Evolutionary conservation across 2,888 invertebrate species (phyloP).

Genomic region (Girardia tigrina): DNA sequence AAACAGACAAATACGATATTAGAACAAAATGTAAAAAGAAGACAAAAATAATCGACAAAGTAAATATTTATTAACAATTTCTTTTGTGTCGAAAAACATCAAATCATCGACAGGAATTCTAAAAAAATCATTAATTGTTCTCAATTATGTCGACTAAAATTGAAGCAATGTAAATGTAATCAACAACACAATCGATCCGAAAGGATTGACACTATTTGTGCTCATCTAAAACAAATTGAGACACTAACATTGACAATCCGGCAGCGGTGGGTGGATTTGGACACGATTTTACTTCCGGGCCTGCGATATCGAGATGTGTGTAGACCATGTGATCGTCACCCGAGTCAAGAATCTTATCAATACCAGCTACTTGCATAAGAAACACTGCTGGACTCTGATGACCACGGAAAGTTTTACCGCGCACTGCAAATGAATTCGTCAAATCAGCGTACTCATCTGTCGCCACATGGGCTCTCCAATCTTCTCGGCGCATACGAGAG

Average conservation of each 20-base stretch:
- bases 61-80: too few species aligned
- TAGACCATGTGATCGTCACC: background rate
- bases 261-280: slow-evolving; percentile 20
- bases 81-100: too few species aligned
- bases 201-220: too few species aligned
- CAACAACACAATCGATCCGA: too few species aligned
- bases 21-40: too few species aligned
- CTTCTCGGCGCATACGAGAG: background rate
- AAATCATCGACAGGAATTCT: too few species aligned
- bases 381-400: background rate
- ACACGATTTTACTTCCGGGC: background rate
- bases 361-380: background rate
- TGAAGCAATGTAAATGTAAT: too few species aligned
- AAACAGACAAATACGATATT: too few species aligned
- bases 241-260: background rate
- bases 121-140: too few species aligned
- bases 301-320: background rate
- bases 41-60: too few species aligned
- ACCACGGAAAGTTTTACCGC: background rate
- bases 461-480: background rate
- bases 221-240: background rate
- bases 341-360: background rate
- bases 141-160: too few species aligned
- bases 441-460: background rate
- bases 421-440: background rate